Evolutionary conservation across 1,140 invertebrate genomes (phyloP).

Genomic region (Philopotamus ludificatus): DNA sequence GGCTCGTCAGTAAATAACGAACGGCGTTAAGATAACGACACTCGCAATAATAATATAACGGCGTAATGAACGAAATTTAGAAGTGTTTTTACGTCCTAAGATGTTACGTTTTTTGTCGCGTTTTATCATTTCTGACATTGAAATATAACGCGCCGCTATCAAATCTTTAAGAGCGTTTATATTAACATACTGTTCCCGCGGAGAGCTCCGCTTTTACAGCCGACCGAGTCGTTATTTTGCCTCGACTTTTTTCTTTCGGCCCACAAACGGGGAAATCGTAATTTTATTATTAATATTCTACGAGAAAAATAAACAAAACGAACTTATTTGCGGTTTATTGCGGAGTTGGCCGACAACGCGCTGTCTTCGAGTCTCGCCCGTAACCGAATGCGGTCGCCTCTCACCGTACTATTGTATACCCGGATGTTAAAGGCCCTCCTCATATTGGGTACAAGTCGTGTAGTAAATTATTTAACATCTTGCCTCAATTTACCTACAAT

Average conservation of each 20-base stretch:
- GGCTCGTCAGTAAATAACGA: slow-evolving; percentile 27
- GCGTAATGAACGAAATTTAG: slow-evolving; percentile 33
- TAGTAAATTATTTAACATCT: too few relatives aligned
- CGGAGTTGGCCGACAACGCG: too few relatives aligned
- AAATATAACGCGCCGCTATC: slow-evolving; percentile 22
- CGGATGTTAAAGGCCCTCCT: too few relatives aligned
- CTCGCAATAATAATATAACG: slow-evolving; percentile 33
- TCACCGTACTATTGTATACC: too few relatives aligned
- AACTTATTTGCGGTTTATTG: too few relatives aligned
- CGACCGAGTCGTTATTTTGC: not conserved
- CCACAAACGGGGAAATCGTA: not conserved
- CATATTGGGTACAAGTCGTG: too few relatives aligned
- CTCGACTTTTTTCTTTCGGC: not conserved
- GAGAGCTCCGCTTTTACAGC: too few relatives aligned
- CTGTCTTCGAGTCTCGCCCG: too few relatives aligned
- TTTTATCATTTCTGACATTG: slow-evolving; percentile 33
- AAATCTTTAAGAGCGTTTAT: slow-evolving; percentile 14
- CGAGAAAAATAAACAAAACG: not conserved
- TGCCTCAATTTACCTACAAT: too few relatives aligned
- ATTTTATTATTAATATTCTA: not conserved
- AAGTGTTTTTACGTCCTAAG: slow-evolving; percentile 25
- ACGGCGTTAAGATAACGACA: slow-evolving; percentile 34
- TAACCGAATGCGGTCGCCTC: too few relatives aligned
- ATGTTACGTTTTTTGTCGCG: slow-evolving; percentile 32
- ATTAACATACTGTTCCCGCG: not conserved